A percentile compares a stretch with the other conserved stretches of the same genome.
Evolutionary conservation across 2,888 invertebrate species (phyloP).

Genomic region (Cantharis lateralis): DNA sequence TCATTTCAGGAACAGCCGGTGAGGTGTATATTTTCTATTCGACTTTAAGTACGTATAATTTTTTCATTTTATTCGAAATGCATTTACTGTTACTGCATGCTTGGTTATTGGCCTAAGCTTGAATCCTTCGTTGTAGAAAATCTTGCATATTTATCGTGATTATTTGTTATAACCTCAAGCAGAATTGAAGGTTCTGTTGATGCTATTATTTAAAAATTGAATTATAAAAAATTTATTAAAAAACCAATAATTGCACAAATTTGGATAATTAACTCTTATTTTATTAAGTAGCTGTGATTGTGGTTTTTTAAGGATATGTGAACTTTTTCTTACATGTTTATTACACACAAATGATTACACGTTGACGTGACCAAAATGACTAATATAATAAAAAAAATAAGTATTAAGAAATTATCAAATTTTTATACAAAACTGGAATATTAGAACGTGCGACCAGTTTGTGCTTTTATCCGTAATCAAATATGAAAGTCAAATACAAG

Average conservation of each 20-base stretch:
- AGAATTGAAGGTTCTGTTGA: not conserved
- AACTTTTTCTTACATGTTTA: not conserved
- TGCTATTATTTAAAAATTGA: not conserved
- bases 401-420: not conserved
- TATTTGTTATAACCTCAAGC: no score
- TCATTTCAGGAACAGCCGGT: not conserved
- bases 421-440: conserved; percentile 5
- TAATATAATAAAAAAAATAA: not conserved
- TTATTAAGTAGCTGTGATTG: not conserved
- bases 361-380: not conserved
- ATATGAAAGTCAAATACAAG: conserved; percentile 11
- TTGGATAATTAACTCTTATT: not conserved
- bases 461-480: conserved; percentile 4
- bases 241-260: not conserved
- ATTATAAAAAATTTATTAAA: not conserved
- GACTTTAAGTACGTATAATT: not conserved
- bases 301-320: not conserved
- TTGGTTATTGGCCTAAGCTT: no score
- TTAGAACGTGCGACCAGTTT: conserved; percentile 21
- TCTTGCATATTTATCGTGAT: no score
- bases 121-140: no score
- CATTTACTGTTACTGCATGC: no score
- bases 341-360: not conserved
- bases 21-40: not conserved
- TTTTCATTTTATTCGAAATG: no score